These are phyloP conservation scores for Nesoenas mayeri DNA, from an alignment of 2,113 vertebrate genomes.

Conservation along the genomic window DNA sequence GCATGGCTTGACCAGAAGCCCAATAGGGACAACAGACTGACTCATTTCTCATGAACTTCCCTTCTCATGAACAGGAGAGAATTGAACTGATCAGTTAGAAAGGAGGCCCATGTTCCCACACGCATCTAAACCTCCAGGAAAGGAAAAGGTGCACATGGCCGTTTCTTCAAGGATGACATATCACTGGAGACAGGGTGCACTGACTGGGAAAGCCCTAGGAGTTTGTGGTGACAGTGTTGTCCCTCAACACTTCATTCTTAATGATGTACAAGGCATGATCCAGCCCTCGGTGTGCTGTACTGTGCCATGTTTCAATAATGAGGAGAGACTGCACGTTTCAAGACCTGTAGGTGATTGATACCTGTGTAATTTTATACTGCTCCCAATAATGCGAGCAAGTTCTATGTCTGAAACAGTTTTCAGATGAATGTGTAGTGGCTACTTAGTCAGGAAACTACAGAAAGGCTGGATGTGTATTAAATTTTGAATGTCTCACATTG, in stretches of 20 bases:
- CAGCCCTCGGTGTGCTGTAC: neutral
- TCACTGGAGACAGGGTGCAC: neutral
- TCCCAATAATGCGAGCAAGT: slow-evolving; percentile 59
- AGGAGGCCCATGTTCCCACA: neutral
- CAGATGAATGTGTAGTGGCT: slow-evolving; percentile 11
- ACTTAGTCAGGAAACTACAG: slow-evolving; percentile 27
- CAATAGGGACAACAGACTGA: neutral
- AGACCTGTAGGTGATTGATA: slow-evolving; percentile 42
- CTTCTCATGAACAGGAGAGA: neutral
- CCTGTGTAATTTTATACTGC: slow-evolving; percentile 14
- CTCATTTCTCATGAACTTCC: neutral
- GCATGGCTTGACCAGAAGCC: neutral
- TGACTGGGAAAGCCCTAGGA: neutral
- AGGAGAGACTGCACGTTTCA: neutral
- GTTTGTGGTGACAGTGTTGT: neutral
- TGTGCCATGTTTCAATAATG: neutral
- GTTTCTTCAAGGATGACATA: neutral
- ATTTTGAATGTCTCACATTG: slow-evolving; percentile 2
- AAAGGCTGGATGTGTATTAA: slow-evolving; percentile 38
- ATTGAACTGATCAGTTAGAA: neutral
- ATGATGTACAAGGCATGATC: neutral
- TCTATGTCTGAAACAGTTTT: slow-evolving; percentile 50
- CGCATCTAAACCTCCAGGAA: neutral
- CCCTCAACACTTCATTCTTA: neutral
- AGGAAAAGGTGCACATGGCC: neutral